Evolutionary conservation across 2,113 vertebrate species (phyloP).

Genomic region (Gopherus flavomarginatus): DNA sequence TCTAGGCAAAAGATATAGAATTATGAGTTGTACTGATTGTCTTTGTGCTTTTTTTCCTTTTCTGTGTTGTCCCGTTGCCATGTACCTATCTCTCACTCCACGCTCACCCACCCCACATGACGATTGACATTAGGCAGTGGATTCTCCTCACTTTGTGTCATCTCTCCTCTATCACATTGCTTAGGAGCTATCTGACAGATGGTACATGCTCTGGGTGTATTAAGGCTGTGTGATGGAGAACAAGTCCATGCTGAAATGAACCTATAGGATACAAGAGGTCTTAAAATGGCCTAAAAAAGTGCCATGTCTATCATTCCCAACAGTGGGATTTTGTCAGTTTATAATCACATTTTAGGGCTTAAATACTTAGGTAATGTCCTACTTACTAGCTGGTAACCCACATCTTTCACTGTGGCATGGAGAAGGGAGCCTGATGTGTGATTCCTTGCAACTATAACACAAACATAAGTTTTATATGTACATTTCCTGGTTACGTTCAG

Average conservation of each 20-base stretch:
- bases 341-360: background rate
- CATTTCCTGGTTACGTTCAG: background rate
- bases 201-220: background rate
- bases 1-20: background rate
- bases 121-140: slow-evolving; percentile 32
- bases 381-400: background rate
- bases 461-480: slow-evolving; percentile 22
- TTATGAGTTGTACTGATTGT: background rate
- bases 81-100: slow-evolving; percentile 19
- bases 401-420: background rate
- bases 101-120: background rate
- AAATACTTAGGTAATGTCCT: background rate
- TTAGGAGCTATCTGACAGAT: slow-evolving; percentile 43
- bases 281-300: slow-evolving; percentile 47
- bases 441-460: background rate
- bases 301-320: background rate
- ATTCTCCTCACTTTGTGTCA: background rate
- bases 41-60: background rate
- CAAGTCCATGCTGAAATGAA: slow-evolving; percentile 47
- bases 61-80: background rate
- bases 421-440: background rate
- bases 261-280: slow-evolving; percentile 38
- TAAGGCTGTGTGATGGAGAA: slow-evolving; percentile 42
- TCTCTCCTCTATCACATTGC: slow-evolving; percentile 29
- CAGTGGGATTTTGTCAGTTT: slow-evolving; percentile 44